Evolutionary conservation across 2,797 vertebrate species (phyloP).

Genomic region (Decapterus maruadsi): DNA sequence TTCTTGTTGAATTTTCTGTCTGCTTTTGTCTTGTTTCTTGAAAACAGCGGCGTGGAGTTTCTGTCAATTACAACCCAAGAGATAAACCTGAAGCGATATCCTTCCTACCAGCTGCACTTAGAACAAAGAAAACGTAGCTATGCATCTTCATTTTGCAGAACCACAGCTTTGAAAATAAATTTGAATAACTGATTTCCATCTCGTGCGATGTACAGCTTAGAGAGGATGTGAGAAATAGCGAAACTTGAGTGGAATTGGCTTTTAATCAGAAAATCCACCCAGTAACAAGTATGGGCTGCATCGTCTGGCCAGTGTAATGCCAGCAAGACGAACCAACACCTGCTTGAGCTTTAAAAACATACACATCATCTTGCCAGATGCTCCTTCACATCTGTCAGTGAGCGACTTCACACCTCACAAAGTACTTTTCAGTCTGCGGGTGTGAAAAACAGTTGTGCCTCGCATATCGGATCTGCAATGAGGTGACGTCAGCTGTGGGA

Average conservation of each 20-base stretch:
- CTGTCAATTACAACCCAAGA: slow-evolving; percentile 2
- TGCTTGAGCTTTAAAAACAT: background rate
- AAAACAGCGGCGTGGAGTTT: background rate
- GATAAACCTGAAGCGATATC: slow-evolving; percentile 2
- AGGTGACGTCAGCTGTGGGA: background rate
- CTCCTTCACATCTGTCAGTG: background rate
- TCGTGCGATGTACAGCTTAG: background rate
- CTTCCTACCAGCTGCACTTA: background rate
- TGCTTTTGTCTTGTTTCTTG: background rate
- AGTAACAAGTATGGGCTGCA: background rate
- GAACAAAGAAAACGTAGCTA: slow-evolving; percentile 14
- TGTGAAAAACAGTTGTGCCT: background rate
- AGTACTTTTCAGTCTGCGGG: background rate
- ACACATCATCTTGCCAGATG: background rate
- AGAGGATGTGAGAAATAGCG: background rate
- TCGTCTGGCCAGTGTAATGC: background rate
- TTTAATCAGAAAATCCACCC: background rate
- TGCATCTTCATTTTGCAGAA: slow-evolving; percentile 3
- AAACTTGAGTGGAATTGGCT: background rate
- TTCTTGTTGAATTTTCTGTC: background rate
- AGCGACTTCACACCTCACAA: background rate
- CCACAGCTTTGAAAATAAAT: slow-evolving; percentile 10
- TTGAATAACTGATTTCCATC: slow-evolving; percentile 2
- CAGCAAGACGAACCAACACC: background rate
- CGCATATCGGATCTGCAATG: too few relatives aligned